phyloP scores from a whole-genome alignment of 2,888 invertebrate species.

The Scaptodrosophila latifasciaeformis region DNA sequence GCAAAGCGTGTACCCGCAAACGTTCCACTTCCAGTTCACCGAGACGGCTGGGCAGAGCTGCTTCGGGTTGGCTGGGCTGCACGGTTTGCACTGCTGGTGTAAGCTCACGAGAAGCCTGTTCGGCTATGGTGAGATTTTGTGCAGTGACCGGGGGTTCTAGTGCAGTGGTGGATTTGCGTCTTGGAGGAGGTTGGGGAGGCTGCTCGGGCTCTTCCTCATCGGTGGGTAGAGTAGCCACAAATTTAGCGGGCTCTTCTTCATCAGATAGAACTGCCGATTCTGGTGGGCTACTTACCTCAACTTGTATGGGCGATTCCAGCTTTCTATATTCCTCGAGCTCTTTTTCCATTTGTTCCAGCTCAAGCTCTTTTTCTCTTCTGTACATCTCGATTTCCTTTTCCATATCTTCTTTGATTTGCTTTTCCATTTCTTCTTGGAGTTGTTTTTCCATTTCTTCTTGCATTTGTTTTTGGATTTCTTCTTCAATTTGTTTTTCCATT shows the following conservation, averaged over 20 bases:
- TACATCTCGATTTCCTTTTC: constrained; percentile 2
- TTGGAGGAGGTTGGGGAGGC: constrained; percentile 64
- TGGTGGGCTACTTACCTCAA: too few species aligned
- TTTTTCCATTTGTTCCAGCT: constrained; percentile 27
- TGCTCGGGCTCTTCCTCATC: constrained; percentile 38
- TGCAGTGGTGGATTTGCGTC: constrained; percentile 67
- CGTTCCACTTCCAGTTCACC: constrained; percentile 86
- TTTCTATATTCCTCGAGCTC: constrained; percentile 30
- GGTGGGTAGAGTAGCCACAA: constrained; percentile 49
- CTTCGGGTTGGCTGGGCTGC: constrained; percentile 23
- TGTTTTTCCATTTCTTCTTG: not conserved
- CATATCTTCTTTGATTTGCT: constrained; percentile 14
- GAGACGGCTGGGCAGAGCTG: constrained; percentile 73
- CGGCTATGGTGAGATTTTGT: constrained; percentile 31
- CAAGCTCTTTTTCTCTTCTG: constrained; percentile 25
- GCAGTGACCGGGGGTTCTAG: constrained; percentile 41
- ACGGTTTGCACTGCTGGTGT: constrained; percentile 41
- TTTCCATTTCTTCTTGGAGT: constrained; percentile 9
- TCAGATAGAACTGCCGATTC: constrained; percentile 9
- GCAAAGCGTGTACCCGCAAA: constrained; percentile 85
- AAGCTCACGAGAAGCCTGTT: constrained; percentile 33
- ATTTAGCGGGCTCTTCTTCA: constrained; percentile 41
- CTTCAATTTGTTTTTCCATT: constrained; percentile 49
- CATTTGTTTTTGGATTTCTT: not conserved
- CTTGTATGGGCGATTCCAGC: constrained; percentile 15